phyloP scores from a whole-genome alignment of 2,797 vertebrate species.

The Iguana delicatissima region DNA sequence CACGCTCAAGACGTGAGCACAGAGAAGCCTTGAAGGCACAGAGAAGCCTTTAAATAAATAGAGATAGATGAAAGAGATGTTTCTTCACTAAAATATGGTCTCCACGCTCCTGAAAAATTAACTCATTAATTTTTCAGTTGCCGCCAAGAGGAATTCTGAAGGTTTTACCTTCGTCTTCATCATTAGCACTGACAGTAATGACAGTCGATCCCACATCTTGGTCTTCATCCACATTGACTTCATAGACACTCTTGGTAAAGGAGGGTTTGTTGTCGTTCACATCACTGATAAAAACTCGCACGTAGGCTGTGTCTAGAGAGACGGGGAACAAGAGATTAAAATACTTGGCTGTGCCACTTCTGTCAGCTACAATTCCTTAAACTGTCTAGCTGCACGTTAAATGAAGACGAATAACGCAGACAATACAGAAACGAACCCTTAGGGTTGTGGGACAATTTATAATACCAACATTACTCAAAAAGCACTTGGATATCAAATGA shows the following conservation, averaged over 20 bases:
- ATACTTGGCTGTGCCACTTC: constrained; percentile 69
- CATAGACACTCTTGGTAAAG: constrained; percentile 85
- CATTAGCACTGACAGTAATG: constrained; percentile 87
- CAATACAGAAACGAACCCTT: constrained; percentile 75
- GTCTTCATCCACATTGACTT: constrained; percentile 88
- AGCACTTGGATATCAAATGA: constrained; percentile 77
- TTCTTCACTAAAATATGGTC: constrained; percentile 1
- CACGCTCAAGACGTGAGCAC: constrained; percentile 22
- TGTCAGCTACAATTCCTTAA: constrained; percentile 72
- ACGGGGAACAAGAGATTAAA: constrained; percentile 73
- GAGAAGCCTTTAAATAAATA: constrained; percentile 43
- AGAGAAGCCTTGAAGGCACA: constrained; percentile 36
- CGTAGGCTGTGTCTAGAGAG: constrained; percentile 87
- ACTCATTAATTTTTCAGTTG: constrained; percentile 46
- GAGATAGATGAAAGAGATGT: constrained; percentile 15
- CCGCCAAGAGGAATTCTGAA: constrained; percentile 13
- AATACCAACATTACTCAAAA: constrained; percentile 69
- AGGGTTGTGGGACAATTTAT: constrained; percentile 66
- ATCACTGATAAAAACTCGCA: constrained; percentile 89
- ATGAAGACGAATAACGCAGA: constrained; percentile 78
- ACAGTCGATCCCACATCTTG: constrained; percentile 87
- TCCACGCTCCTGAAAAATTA: constrained; percentile 43
- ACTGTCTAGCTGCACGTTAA: constrained; percentile 60
- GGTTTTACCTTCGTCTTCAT: constrained; percentile 89
- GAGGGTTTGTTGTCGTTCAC: constrained; percentile 92